These are phyloP conservation scores for Orthonychiurus folsomi DNA, from an alignment of 2,888 invertebrate genomes.

Conservation along the genomic window DNA sequence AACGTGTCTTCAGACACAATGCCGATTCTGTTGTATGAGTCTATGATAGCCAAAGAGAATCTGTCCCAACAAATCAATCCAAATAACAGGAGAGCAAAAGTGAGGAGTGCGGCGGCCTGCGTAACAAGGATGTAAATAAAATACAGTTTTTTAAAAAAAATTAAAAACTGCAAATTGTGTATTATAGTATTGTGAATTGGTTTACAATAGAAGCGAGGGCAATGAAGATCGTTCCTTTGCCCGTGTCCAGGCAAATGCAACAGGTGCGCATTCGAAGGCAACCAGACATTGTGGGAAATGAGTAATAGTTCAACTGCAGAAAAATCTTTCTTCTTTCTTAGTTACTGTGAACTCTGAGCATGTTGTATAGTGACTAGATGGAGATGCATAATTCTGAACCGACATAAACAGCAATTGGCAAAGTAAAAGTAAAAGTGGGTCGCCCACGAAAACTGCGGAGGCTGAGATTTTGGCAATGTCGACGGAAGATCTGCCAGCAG, in stretches of 20 bases:
- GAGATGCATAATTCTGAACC: not conserved
- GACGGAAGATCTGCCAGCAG: not conserved
- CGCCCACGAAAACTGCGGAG: slow-evolving; percentile 21
- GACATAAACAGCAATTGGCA: not conserved
- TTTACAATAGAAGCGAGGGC: slow-evolving; percentile 36
- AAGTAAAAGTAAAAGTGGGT: slow-evolving; percentile 19
- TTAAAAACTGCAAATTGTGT: not conserved
- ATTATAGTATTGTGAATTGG: not conserved
- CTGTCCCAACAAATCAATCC: slow-evolving; percentile 37
- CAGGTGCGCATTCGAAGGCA: slow-evolving; percentile 35
- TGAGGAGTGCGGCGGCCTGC: slow-evolving; percentile 31
- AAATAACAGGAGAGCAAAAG: slow-evolving; percentile 32
- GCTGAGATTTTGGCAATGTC: slow-evolving; percentile 23
- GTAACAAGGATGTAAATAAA: not conserved
- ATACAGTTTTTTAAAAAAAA: slow-evolving; percentile 3
- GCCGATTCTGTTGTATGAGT: slow-evolving; percentile 28
- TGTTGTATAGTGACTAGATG: not conserved
- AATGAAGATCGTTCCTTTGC: slow-evolving; percentile 31
- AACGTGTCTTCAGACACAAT: slow-evolving; percentile 26
- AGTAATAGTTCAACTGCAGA: too few relatives aligned
- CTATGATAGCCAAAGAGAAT: slow-evolving; percentile 26
- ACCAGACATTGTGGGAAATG: slow-evolving; percentile 13
- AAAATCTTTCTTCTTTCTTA: not conserved
- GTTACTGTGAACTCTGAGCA: not conserved
- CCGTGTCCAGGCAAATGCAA: slow-evolving; percentile 37